Evolutionary conservation across 2,797 vertebrate species (phyloP).

Genomic region (Meda fulgida): DNA sequence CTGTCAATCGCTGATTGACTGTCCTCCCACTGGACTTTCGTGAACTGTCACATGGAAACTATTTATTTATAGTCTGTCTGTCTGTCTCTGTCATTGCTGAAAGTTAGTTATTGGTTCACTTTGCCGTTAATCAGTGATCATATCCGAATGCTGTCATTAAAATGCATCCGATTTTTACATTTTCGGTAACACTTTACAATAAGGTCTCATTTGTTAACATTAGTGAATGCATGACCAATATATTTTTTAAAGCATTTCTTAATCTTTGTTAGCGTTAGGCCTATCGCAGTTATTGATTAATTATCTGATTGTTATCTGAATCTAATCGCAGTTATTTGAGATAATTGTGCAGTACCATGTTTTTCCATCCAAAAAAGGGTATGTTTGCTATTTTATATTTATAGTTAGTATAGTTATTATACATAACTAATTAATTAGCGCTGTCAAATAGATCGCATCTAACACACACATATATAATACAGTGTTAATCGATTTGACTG

Average conservation of each 20-base stretch:
- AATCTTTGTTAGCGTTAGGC: too few species aligned
- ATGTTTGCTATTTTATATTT: too few species aligned
- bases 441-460: too few species aligned
- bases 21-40: slow-evolving; percentile 18
- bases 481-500: too few species aligned
- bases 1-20: slow-evolving; percentile 36
- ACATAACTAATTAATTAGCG: too few species aligned
- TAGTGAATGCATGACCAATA: neutral
- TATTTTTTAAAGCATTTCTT: neutral
- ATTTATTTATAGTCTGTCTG: slow-evolving; percentile 34
- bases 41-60: slow-evolving; percentile 30
- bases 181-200: neutral
- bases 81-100: neutral
- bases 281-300: neutral
- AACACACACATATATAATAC: too few species aligned
- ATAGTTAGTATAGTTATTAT: too few species aligned
- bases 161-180: neutral
- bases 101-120: slow-evolving; percentile 2
- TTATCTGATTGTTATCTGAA: neutral
- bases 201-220: neutral
- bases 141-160: neutral
- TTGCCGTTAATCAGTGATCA: neutral
- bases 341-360: too few species aligned
- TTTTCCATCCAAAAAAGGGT: too few species aligned
- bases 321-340: neutral